Conservation (phyloP, 2,797 vertebrate genomes). For the Leptatherina wallacei region DNA sequence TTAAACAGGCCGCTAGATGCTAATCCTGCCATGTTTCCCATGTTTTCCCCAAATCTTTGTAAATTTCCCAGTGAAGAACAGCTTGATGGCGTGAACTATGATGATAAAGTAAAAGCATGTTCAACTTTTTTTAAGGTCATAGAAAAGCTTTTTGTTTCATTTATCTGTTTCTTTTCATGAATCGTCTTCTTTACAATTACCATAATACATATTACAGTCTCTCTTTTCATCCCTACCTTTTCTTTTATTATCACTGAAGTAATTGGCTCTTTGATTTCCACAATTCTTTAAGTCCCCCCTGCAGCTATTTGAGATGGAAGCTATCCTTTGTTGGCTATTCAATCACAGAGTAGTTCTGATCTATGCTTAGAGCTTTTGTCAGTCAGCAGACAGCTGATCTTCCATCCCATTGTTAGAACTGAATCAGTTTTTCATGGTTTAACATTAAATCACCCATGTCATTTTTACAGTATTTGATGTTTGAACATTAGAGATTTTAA, state of each 20-base stretch:
- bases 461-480: not conserved
- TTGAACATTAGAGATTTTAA: not conserved
- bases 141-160: not conserved
- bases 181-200: not conserved
- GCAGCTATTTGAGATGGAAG: conserved; percentile 9
- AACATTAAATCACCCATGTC: not conserved
- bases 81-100: fast-evolving
- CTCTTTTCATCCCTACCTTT: conserved; percentile 3
- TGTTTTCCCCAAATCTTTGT: not conserved
- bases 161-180: conserved; percentile 9
- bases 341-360: conserved; percentile 18
- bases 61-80: not conserved
- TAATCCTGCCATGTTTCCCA: not conserved
- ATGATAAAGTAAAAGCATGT: not conserved
- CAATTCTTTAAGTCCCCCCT: conserved; percentile 7
- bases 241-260: conserved; percentile 12
- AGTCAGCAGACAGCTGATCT: conserved; percentile 17
- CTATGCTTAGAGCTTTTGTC: conserved; percentile 6
- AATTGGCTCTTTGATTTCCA: conserved; percentile 16
- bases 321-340: conserved; percentile 2
- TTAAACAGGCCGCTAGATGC: not conserved
- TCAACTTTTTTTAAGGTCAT: not conserved
- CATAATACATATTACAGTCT: not conserved
- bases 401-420: not conserved
- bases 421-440: conserved; percentile 21